Conservation (phyloP, 1,140 invertebrate genomes). For the Drosophila chauvacae region DNA sequence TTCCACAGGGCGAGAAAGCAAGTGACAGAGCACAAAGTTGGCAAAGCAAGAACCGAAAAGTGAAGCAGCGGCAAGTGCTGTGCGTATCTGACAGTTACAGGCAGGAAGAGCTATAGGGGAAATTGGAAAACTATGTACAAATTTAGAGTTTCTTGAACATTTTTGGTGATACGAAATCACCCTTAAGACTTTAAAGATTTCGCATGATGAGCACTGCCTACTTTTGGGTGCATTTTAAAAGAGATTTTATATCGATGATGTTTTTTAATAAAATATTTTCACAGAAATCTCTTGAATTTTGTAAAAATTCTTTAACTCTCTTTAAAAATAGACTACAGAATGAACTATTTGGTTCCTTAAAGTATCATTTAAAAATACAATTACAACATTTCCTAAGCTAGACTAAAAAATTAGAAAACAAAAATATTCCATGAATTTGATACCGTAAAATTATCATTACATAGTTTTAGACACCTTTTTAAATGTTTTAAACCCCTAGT, state of each 20-base stretch:
- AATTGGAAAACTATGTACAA: too few species aligned
- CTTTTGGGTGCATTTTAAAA: background rate
- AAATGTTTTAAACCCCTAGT: background rate
- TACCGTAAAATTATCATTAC: background rate
- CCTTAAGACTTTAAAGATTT: too few species aligned
- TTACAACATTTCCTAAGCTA: too few species aligned
- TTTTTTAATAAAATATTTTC: too few species aligned
- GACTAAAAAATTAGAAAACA: too few species aligned
- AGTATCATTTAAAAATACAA: background rate
- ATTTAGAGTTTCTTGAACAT: too few species aligned
- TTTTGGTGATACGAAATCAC: too few species aligned
- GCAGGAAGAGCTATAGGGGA: background rate
- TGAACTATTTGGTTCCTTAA: background rate
- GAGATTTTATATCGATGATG: background rate
- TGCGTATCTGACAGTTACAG: slow-evolving; percentile 66
- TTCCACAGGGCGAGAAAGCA: slow-evolving; percentile 33
- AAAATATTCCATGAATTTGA: background rate
- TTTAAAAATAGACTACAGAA: too few species aligned
- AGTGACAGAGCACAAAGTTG: slow-evolving; percentile 34
- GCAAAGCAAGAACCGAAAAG: slow-evolving; percentile 43
- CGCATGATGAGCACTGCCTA: background rate
- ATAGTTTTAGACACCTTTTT: background rate
- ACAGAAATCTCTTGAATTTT: too few species aligned
- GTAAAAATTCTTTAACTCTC: too few species aligned
- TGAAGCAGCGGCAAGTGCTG: slow-evolving; percentile 59